These are phyloP conservation scores for Ciconia boyciana DNA, from an alignment of 2,113 vertebrate genomes.

Conservation along the genomic window DNA sequence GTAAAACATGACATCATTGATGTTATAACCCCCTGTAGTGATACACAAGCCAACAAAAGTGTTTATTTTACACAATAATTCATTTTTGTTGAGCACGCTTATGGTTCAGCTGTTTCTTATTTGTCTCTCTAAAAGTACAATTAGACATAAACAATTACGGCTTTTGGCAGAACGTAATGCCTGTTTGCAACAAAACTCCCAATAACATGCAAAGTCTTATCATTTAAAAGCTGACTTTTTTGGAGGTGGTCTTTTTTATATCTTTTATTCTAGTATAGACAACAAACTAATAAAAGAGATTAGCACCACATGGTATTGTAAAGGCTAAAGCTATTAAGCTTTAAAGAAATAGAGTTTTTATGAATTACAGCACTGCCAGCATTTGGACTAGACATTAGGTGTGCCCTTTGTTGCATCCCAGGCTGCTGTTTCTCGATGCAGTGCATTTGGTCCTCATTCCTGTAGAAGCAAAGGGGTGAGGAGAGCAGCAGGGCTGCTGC, in stretches of 20 bases:
- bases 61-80: slow-evolving; percentile 18
- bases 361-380: background rate
- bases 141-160: background rate
- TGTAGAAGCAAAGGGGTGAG: background rate
- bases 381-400: background rate
- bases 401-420: background rate
- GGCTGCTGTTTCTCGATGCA: background rate
- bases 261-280: background rate
- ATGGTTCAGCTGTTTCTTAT: slow-evolving; percentile 18
- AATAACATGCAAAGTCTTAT: background rate
- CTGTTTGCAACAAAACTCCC: background rate
- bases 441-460: background rate
- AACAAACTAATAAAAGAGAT: background rate
- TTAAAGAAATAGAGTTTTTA: background rate
- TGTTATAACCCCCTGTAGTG: slow-evolving; percentile 86
- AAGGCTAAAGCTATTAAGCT: background rate
- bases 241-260: background rate
- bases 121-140: background rate
- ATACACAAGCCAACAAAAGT: background rate
- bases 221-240: background rate
- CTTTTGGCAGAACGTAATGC: background rate
- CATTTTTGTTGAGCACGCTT: background rate
- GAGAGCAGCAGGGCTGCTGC: background rate
- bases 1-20: slow-evolving; percentile 89
- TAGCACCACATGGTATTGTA: background rate